Evolutionary conservation across 1,140 invertebrate species (phyloP), one percentile per base, ranked within the genome.

Genomic region (Hypsibius dujardini): DNA sequence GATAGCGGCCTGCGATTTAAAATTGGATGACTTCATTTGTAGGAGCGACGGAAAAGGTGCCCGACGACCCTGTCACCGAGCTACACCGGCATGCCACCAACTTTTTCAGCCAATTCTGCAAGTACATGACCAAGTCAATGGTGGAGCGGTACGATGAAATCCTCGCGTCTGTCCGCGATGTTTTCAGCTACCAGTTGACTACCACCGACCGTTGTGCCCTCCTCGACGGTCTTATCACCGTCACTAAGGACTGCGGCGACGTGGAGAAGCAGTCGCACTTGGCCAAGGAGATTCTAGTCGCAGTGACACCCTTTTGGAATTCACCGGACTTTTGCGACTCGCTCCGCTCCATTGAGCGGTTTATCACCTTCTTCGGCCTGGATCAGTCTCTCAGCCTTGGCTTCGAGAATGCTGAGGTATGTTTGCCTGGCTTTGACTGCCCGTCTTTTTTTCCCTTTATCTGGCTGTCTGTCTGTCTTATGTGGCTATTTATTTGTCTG

Each of bases 181-280:
- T 67, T 3, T 67, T 67, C 62, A 3, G 3, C 3, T 67, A 3
- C 42, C 3, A 7, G 3, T 42, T 67, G 62, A 67, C 7, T 42
- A 67, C 62, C 7, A 14, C 62, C 62, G 62, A 67, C 62, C 62
- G 62, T 7, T 67, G 62, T 42, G 42, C 7, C 7, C 42, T 67
- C 3, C 42, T 67, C 7, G 62, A 67, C 42, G 62, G 62, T 14
- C 42, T 67, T 3, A 67, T 67, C 62, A 67, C 62, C 62, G 42
- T 67, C 62, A 67, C 62, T 3, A 67, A 67, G 42, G 62, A 67
- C 62, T 67, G 62, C 62, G 42, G 62, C 7, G 62, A 67, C 45
- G 7, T 42, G 12, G 45, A 7, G 7, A 67, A 67, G 62, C 62
- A 67, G 45, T 12, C 62, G 3, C 3, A 42, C 42, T 42, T 67